These are phyloP conservation scores for Pogona vitticeps DNA, from an alignment of 2,113 vertebrate species.

Conservation along the genomic window DNA sequence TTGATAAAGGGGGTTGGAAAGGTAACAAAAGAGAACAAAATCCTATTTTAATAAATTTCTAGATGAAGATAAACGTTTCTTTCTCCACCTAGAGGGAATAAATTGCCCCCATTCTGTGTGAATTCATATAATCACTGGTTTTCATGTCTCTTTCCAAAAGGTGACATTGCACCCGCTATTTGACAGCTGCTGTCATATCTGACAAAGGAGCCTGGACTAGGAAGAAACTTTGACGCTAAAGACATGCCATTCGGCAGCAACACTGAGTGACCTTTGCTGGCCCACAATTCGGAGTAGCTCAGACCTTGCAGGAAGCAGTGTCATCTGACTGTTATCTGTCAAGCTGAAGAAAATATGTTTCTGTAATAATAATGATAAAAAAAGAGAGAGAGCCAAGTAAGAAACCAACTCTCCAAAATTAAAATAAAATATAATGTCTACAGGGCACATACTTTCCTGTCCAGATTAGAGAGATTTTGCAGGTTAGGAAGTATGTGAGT, in stretches of 20 bases:
- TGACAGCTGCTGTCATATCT: slow-evolving; percentile 42
- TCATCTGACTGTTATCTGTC: background rate
- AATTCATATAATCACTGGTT: background rate
- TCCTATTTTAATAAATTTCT: background rate
- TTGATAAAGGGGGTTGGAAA: background rate
- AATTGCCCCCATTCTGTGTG: background rate
- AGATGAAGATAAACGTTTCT: slow-evolving; percentile 9
- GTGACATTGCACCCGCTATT: slow-evolving; percentile 14
- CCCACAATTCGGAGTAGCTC: slow-evolving; percentile 2
- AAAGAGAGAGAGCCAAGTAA: background rate
- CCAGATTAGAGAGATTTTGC: background rate
- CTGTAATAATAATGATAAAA: background rate
- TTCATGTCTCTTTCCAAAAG: slow-evolving; percentile 2
- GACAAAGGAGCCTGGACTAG: slow-evolving; percentile 7
- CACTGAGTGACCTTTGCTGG: slow-evolving; percentile 1
- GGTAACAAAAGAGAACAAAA: background rate
- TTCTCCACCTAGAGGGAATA: too few relatives aligned
- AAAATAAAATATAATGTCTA: background rate
- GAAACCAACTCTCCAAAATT: background rate
- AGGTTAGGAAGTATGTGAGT: background rate
- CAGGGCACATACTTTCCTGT: background rate
- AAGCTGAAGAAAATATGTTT: slow-evolving; percentile 2
- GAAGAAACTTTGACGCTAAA: slow-evolving; percentile 2
- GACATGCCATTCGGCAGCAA: slow-evolving; percentile 19
- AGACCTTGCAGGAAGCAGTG: background rate